Percentiles rank a stretch among this genome's conserved stretches.
phyloP scores from a whole-genome alignment of 2,113 vertebrate species.

The Apeltes quadracus region DNA sequence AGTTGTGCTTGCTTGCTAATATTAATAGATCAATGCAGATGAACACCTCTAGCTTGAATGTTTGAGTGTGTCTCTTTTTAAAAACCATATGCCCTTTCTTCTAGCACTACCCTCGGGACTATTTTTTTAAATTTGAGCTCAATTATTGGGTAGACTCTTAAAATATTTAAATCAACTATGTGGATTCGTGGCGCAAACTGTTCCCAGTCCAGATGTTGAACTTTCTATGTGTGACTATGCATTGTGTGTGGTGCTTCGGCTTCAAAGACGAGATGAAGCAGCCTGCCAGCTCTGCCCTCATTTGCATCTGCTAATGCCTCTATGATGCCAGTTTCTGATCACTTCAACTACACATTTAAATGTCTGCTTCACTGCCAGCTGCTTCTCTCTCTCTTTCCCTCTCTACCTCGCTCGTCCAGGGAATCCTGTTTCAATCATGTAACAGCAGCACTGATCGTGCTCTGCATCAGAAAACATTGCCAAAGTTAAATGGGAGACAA shows the following conservation, averaged over 20 bases:
- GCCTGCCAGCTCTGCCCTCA: constrained; percentile 53
- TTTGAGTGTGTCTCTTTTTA: neutral
- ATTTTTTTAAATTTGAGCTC: neutral
- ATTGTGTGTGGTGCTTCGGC: constrained; percentile 13
- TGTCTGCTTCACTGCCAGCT: constrained; percentile 48
- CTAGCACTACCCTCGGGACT: no score
- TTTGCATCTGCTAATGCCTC: constrained; percentile 67
- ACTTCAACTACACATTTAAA: constrained; percentile 60
- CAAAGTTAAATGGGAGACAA: constrained; percentile 24
- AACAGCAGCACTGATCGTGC: constrained; percentile 27
- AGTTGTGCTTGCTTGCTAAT: no score
- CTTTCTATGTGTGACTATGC: neutral
- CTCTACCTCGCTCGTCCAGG: constrained; percentile 14
- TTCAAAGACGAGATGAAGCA: constrained; percentile 47
- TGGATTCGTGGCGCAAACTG: constrained; percentile 12
- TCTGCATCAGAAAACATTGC: constrained; percentile 35
- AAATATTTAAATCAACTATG: constrained; percentile 1
- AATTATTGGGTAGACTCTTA: neutral
- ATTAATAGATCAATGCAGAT: no score
- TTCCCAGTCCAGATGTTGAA: constrained; percentile 49
- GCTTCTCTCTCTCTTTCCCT: constrained; percentile 6
- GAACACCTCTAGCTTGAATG: neutral
- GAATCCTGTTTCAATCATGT: constrained; percentile 26
- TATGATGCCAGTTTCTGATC: constrained; percentile 66
- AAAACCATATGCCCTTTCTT: neutral